Conservation (phyloP, 1,140 invertebrate genomes). For the Mercenaria mercenaria region DNA sequence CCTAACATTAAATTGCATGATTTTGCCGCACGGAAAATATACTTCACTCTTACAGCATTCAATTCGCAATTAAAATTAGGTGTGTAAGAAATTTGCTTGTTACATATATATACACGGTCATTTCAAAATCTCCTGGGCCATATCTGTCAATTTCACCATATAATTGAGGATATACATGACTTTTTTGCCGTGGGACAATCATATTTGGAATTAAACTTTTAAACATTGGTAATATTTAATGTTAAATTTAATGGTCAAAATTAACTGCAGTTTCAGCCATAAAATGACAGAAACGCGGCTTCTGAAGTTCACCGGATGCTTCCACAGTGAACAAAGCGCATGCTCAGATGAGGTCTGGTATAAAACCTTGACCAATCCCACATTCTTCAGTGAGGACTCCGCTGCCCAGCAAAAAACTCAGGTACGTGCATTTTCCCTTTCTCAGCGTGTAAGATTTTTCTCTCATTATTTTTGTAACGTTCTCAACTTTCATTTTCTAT, state of each 20-base stretch:
- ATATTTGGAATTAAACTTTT: neutral
- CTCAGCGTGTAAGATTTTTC: too few species aligned
- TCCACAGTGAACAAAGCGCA: conserved; percentile 7
- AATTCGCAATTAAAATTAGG: conserved; percentile 10
- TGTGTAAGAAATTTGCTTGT: neutral
- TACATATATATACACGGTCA: conserved; percentile 29
- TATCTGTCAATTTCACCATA: neutral
- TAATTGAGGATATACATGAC: conserved; percentile 17
- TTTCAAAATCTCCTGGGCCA: neutral
- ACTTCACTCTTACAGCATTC: neutral
- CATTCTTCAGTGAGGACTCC: conserved; percentile 42
- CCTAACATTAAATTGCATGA: neutral
- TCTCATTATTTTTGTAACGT: neutral
- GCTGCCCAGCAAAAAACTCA: conserved; percentile 38
- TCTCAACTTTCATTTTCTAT: too few species aligned
- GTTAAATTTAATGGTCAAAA: conserved; percentile 3
- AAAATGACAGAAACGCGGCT: neutral
- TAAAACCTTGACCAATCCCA: conserved; percentile 40
- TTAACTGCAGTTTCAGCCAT: neutral
- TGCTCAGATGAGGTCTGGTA: conserved; percentile 21
- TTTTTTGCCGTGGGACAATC: neutral
- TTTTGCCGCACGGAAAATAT: neutral
- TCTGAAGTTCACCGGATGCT: neutral
- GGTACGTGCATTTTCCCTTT: neutral
- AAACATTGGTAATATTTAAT: neutral